Evolutionary conservation across 2,113 vertebrate species (phyloP), one percentile per base, ranked within the genome.

Genomic region (Pelmatolapia mariae): DNA sequence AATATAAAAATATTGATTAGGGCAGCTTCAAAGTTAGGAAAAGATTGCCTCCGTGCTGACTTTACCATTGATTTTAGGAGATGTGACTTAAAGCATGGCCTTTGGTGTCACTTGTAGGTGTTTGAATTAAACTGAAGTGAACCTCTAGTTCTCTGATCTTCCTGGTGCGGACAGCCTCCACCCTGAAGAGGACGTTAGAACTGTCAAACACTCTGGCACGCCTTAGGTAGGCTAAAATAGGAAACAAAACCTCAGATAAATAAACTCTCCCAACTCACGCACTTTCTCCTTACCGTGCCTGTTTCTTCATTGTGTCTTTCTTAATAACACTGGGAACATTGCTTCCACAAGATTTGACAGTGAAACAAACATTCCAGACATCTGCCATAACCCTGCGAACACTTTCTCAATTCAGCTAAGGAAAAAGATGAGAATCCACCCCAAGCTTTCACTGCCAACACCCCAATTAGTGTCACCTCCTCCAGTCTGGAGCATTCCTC

Each of bases 381-480:
- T 91, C 57, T 91, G 89, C 83, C 88, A 82, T 83, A 80, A 81
- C 89, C 15, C 19, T 38, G 84, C 68, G 86, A 88, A 80, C 88
- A 29, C 87, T 80, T 89, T 85, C 86, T 87, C 89, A 83, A 91
- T 89, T 53, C 89, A 56, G 59, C 81, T 50, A 83, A 22, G 80
- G 80, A 80, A 59, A 89, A 83, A 82, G 78, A 89, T 40, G 80
- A 81, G 71, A 85, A 91, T 88, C 88, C 63, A 45, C 86, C 86
- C 85, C 85, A 33, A 81, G 83, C 87, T 79, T 19, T 26, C 22
- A 10, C 84, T 68, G 82, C 89, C 88, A 86, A 73, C 90, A 86
- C 80, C 92, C 94, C 94, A 95, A 95, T 95, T 96, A 96, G 89
- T 93, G 91, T 93, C 93, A 93, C 87, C 87, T 90, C 88, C 87